Conservation (phyloP, 2,113 vertebrate species). For the Gambusia affinis region DNA sequence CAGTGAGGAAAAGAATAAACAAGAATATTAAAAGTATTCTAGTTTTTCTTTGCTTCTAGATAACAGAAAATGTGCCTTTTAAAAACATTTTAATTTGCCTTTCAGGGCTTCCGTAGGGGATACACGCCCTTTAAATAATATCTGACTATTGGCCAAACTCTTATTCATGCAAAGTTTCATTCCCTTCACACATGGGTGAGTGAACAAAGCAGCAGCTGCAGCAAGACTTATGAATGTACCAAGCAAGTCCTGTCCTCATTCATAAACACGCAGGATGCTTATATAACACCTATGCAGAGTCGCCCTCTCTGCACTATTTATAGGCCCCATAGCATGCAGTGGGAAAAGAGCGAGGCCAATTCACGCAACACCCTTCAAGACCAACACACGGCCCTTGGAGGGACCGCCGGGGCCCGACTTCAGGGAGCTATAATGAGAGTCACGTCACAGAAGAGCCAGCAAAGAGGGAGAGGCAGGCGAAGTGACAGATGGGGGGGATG, state of each 20-base stretch:
- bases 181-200: constrained; percentile 19
- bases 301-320: constrained; percentile 67
- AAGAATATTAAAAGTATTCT: background rate
- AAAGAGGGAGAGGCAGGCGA: constrained; percentile 33
- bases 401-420: constrained; percentile 60
- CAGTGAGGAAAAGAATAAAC: too few species aligned
- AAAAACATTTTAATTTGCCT: background rate
- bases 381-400: constrained; percentile 54
- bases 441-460: constrained; percentile 51
- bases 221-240: constrained; percentile 65
- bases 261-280: constrained; percentile 75
- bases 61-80: background rate
- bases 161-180: background rate
- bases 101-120: background rate
- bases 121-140: background rate
- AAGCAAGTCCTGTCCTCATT: constrained; percentile 58
- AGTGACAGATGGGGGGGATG: constrained; percentile 62
- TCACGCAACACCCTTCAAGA: constrained; percentile 77
- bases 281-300: constrained; percentile 69
- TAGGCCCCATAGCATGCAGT: constrained; percentile 52
- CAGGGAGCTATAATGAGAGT: constrained; percentile 76
- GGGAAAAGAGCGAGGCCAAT: constrained; percentile 42
- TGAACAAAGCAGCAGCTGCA: constrained; percentile 52
- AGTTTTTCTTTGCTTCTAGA: background rate
- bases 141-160: background rate